These are phyloP conservation scores for Melanostoma scalare DNA, from an alignment of 2,888 invertebrate species.

Conservation along the genomic window DNA sequence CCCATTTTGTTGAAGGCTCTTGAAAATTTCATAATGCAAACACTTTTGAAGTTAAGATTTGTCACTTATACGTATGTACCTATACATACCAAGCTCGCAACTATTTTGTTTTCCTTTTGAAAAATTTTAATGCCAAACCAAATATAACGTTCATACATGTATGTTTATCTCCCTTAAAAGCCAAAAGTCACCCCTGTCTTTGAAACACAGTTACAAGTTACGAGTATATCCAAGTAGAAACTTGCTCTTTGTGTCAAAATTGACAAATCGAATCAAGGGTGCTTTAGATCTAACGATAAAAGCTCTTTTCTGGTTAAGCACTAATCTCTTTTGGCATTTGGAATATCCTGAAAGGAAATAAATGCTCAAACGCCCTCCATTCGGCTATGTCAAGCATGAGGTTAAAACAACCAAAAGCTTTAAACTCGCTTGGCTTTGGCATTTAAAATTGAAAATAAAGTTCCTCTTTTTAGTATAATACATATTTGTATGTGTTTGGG, in stretches of 20 bases:
- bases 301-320: constrained; percentile 40
- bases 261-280: constrained; percentile 65
- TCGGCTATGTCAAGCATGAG: constrained; percentile 46
- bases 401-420: constrained; percentile 63
- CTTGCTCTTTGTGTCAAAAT: constrained; percentile 33
- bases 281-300: constrained; percentile 58
- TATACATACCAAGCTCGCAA: too few relatives aligned
- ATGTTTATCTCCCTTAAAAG: not conserved
- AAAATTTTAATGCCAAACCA: too few relatives aligned
- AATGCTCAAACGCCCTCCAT: constrained; percentile 49
- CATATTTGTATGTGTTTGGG: not conserved
- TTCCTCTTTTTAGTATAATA: constrained; percentile 31
- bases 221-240: constrained; percentile 1
- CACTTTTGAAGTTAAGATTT: too few relatives aligned
- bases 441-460: constrained; percentile 33
- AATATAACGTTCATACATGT: not conserved
- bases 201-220: constrained; percentile 4
- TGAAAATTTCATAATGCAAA: too few relatives aligned
- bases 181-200: constrained; percentile 27
- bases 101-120: too few relatives aligned
- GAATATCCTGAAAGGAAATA: constrained; percentile 68
- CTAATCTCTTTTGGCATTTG: constrained; percentile 49
- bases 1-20: too few relatives aligned
- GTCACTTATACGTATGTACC: too few relatives aligned
- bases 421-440: constrained; percentile 40